Percentiles rank a stretch among this genome's conserved stretches.
Conservation (phyloP, 2,888 invertebrate genomes). For the Aphrophora alni region DNA sequence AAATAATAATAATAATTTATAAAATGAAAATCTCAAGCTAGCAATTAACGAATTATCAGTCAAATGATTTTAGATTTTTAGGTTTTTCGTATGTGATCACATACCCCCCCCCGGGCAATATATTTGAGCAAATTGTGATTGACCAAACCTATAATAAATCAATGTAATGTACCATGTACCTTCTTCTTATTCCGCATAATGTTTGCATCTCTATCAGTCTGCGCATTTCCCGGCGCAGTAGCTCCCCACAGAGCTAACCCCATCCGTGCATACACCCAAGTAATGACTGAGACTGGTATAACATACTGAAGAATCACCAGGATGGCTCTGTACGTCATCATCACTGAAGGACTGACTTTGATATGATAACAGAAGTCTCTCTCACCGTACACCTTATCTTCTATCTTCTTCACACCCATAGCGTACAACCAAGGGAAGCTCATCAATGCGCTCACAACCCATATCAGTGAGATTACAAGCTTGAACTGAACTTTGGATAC, state of each 20-base stretch:
- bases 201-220: constrained; percentile 59
- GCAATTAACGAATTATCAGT: no score
- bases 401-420: constrained; percentile 51
- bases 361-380: constrained; percentile 62
- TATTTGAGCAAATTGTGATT: neutral
- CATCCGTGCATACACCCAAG: constrained; percentile 63
- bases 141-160: no score
- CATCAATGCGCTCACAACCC: constrained; percentile 58
- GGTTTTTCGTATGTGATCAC: no score
- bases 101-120: no score
- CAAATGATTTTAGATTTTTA: no score
- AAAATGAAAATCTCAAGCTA: no score
- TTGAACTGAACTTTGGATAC: constrained; percentile 58
- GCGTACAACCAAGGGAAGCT: constrained; percentile 57
- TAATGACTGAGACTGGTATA: constrained; percentile 63
- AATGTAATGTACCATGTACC: no score
- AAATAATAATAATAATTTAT: no score
- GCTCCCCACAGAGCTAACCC: constrained; percentile 62
- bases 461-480: constrained; percentile 59
- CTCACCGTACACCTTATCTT: constrained; percentile 22
- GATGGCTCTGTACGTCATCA: constrained; percentile 64
- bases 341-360: constrained; percentile 57
- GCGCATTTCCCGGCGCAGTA: constrained; percentile 60
- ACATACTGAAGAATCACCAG: constrained; percentile 65
- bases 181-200: constrained; percentile 62